Evolutionary conservation across 2,797 vertebrate species (phyloP), one percentile per base, ranked within the genome.

Genomic region (Avahi laniger): DNA sequence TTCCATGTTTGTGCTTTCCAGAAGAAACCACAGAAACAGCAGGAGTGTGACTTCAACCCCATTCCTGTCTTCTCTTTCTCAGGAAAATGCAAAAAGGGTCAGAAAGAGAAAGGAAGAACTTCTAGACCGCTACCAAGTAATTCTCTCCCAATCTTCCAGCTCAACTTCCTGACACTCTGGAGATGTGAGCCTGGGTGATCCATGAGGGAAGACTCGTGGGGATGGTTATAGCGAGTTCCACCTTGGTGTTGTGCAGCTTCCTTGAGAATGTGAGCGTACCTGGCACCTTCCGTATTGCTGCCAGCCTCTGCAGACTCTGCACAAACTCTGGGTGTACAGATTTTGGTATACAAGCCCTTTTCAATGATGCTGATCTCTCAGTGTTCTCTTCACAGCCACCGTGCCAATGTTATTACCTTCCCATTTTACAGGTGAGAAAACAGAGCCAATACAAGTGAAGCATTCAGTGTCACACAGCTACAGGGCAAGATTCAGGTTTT

Each of bases 381-480:
- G 2, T 50, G 7, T 13, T 70, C 46, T 52, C 78, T 38, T 72
- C 35, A 12, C 18, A 35, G 4, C 18, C 35, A 48, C 43, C 14
- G 54, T 73, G 41, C 57, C 30, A 43, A 7, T 10, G 4, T 12
- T 48, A 3, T 5, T 35, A 26, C 33, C 46, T 72, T n/a, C 35
- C 15, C 35, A 17, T 50, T 79, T 70, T 48, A 59, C 46, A 70
- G n/a, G 13, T 41, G 24, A 88, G 46, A 26, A 48, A 50, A 72
- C 15, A 24, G 50, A 91, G 41, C 18, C 7, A n/a, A 43, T 2
- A 0, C 1, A 28, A 54, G 12, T 1, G 46, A 59, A 63, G 20
- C 0, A 1, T 2, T 52, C 15, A 20, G 2, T 18, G 38, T n/a
- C 75, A 30, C 7, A n/a, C 0, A 41, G 54, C 18, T 4, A 0